phyloP scores from a whole-genome alignment of 2,113 vertebrate genomes.

The Silurus asotus region DNA sequence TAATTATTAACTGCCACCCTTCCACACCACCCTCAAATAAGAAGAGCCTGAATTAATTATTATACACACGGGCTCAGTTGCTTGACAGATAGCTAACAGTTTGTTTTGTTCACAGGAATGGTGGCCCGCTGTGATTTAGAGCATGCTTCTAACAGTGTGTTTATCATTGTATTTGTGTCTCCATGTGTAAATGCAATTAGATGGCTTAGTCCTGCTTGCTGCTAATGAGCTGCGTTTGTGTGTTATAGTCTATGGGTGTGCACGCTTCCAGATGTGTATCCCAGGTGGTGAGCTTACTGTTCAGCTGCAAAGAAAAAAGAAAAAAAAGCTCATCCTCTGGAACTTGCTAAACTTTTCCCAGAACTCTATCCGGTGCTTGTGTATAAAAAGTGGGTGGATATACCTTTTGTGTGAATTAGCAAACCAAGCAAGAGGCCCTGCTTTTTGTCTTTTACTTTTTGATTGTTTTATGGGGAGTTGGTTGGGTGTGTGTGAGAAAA shows the following conservation, averaged over 20 bases:
- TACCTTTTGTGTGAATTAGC: conserved; percentile 14
- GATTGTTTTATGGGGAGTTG: conserved; percentile 56
- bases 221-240: conserved; percentile 58
- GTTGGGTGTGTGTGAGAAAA: conserved; percentile 46
- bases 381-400: conserved; percentile 29
- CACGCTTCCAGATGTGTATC: conserved; percentile 10
- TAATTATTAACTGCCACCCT: conserved; percentile 66
- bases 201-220: conserved; percentile 46
- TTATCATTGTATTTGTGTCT: conserved; percentile 27
- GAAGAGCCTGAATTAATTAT: conserved; percentile 67
- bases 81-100: conserved; percentile 54
- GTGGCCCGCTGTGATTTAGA: conserved; percentile 58
- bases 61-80: conserved; percentile 53
- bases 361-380: conserved; percentile 2
- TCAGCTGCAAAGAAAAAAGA: conserved; percentile 10
- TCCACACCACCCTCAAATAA: conserved; percentile 59
- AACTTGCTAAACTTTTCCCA: conserved; percentile 29
- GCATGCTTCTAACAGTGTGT: conserved; percentile 56
- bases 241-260: neutral
- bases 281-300: neutral
- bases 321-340: conserved; percentile 6
- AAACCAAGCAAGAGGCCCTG: conserved; percentile 8
- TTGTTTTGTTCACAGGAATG: conserved; percentile 60
- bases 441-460: conserved; percentile 35
- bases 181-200: conserved; percentile 55